Conservation (phyloP, 2,113 vertebrate genomes). For the Spea multiplicata region DNA sequence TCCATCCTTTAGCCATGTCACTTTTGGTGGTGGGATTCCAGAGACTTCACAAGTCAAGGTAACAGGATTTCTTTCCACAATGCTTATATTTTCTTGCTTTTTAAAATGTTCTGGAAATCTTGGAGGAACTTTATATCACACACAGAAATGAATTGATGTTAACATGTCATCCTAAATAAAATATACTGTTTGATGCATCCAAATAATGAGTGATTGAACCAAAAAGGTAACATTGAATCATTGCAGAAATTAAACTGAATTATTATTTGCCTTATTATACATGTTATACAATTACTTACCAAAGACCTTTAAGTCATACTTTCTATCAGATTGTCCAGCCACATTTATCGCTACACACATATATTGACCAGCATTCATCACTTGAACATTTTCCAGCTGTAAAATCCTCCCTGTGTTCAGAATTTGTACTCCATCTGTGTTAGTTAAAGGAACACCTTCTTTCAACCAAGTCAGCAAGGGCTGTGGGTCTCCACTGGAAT, state of each 20-base stretch:
- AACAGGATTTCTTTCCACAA: slow-evolving; percentile 85
- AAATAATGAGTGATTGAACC: background rate
- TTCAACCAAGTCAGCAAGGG: slow-evolving; percentile 86
- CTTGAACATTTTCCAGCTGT: slow-evolving; percentile 68
- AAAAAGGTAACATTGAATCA: background rate
- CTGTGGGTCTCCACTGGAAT: slow-evolving; percentile 75
- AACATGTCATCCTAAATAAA: background rate
- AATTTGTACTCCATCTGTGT: slow-evolving; percentile 59
- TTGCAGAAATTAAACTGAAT: no score
- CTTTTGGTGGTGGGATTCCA: slow-evolving; percentile 85
- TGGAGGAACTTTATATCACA: slow-evolving; percentile 75
- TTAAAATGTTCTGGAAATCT: slow-evolving; percentile 71
- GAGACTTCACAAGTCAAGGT: slow-evolving; percentile 86
- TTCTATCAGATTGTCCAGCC: slow-evolving; percentile 85
- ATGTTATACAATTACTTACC: slow-evolving; percentile 66
- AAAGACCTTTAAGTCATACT: slow-evolving; percentile 82
- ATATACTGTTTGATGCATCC: background rate
- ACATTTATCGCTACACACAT: slow-evolving; percentile 85
- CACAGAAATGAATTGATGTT: background rate
- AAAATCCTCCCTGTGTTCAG: slow-evolving; percentile 71
- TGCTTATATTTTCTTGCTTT: slow-evolving; percentile 81
- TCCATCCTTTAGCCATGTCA: slow-evolving; percentile 87
- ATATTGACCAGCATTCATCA: slow-evolving; percentile 86
- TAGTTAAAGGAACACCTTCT: slow-evolving; percentile 73
- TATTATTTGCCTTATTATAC: no score